These are phyloP conservation scores for Timema podura DNA, from an alignment of 2,888 invertebrate species.

Conservation along the genomic window DNA sequence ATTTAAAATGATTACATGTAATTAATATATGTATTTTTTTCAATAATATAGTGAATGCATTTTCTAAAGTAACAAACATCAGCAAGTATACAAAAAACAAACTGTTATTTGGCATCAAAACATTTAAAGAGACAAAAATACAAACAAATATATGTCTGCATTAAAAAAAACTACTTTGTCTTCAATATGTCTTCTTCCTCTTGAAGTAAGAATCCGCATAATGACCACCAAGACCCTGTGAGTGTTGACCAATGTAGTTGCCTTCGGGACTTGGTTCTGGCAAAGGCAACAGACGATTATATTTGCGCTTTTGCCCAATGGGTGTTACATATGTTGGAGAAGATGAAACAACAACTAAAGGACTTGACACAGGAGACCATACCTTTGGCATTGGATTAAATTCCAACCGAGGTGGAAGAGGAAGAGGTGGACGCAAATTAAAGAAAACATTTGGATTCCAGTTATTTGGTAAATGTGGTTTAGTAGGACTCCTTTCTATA, in stretches of 20 bases:
- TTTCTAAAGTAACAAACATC: too few species aligned
- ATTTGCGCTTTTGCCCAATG: constrained; percentile 44
- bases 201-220: constrained; percentile 50
- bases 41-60: too few species aligned
- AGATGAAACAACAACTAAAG: constrained; percentile 32
- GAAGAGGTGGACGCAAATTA: constrained; percentile 28
- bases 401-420: constrained; percentile 28
- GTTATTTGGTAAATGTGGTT: constrained; percentile 24
- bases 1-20: too few species aligned
- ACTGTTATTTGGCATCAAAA: too few species aligned
- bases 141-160: too few species aligned
- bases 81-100: too few species aligned
- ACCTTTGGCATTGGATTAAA: constrained; percentile 30
- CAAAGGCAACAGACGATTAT: constrained; percentile 45
- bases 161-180: not conserved
- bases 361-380: constrained; percentile 33
- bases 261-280: constrained; percentile 50
- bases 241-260: constrained; percentile 49
- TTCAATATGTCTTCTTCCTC: constrained; percentile 42
- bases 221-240: constrained; percentile 52
- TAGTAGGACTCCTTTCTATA: constrained; percentile 29
- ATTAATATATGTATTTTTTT: too few species aligned
- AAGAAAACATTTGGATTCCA: constrained; percentile 29
- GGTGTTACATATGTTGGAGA: constrained; percentile 37
- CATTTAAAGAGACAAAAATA: too few species aligned